phyloP scores from a whole-genome alignment of 2,797 vertebrate species.

The Thalassophryne amazonica region DNA sequence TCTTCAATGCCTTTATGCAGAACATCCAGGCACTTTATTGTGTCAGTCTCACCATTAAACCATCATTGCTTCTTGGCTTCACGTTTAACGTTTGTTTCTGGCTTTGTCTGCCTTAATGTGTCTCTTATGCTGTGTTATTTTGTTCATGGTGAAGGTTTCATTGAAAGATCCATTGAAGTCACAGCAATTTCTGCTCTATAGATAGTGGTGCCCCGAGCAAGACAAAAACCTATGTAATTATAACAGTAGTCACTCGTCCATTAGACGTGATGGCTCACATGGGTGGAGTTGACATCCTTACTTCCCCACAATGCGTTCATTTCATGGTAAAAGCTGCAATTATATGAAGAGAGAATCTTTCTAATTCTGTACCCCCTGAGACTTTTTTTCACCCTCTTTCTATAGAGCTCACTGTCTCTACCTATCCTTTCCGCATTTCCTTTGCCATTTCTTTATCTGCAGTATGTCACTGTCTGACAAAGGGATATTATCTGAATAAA shows the following conservation, averaged over 20 bases:
- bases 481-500: constrained; percentile 93
- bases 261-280: constrained; percentile 68
- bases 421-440: constrained; percentile 13
- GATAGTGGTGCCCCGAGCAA: constrained; percentile 49
- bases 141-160: constrained; percentile 31
- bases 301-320: constrained; percentile 86
- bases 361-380: constrained; percentile 32
- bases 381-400: constrained; percentile 32
- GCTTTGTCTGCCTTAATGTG: neutral
- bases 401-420: constrained; percentile 7
- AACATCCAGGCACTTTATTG: no score
- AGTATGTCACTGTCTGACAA: constrained; percentile 83
- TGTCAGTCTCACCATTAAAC: constrained; percentile 12
- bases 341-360: constrained; percentile 83
- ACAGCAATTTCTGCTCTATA: constrained; percentile 60
- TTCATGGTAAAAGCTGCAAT: constrained; percentile 90
- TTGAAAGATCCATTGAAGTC: constrained; percentile 42
- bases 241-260: constrained; percentile 60
- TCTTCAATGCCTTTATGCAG: no score
- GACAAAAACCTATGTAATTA: constrained; percentile 75
- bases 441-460: constrained; percentile 65
- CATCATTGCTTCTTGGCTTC: no score
- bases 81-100: neutral
- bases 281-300: constrained; percentile 59
- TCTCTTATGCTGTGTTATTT: neutral